Evolutionary conservation across 1,140 invertebrate species (phyloP), one percentile per base, ranked within the genome.

Genomic region (Trichonephila clavata): DNA sequence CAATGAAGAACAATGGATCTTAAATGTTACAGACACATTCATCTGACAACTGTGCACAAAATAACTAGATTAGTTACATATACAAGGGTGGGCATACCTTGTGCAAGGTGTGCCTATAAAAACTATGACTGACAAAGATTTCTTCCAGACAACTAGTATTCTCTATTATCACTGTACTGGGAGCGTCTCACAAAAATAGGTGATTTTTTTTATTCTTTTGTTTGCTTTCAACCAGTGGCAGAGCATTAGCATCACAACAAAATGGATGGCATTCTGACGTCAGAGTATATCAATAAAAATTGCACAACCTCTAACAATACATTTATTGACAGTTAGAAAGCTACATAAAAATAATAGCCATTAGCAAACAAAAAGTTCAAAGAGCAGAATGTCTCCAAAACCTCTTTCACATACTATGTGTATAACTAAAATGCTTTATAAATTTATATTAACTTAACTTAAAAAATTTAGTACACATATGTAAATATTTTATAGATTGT

Each of bases 221-320:
- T 80, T 39, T 92, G 39, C 90, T 59, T 86, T 68, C 27, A 92
- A 59, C 24, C 90, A 59, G 65, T 91, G 61, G 90, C 90, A 92
- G 81, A 92, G 81, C 90, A 21, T 92, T 32, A 57, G 77, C 90
- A 92, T 92, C 90, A 92, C 90, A 92, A 92, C 90, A 71, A 92
- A 92, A 92, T 92, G 90, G 90, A 92, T 92, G 90, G 90, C 90
- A 92, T 92, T 92, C 90, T 43, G 77, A 92, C 27, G 57, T 81
- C 50, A 71, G 68, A 90, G 65, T 90, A 60, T 86, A 80, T 80
- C 65, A 20, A 59, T 68, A 68, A 61, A 77, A 91, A 91, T 61
- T 20, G 60, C 27, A 80, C 39, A 24, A 77, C 88, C 20, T 43
- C 63, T 80, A 89, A 71, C 18, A 3, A 68, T n/a, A 68, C 7